Conservation (phyloP, 2,113 vertebrate genomes). For the Campylomormyrus tamandua region DNA sequence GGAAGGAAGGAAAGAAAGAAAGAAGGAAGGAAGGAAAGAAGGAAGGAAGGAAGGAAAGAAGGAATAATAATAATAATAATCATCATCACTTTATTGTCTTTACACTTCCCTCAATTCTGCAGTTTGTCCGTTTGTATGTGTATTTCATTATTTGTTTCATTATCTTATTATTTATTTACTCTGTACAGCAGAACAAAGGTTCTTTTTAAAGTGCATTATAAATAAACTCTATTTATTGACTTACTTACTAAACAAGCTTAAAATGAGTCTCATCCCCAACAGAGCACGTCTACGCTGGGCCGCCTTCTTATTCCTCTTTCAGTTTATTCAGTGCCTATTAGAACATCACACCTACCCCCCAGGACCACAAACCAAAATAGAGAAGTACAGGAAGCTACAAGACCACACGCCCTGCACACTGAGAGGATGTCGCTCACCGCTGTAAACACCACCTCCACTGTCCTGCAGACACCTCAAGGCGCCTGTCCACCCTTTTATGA, state of each 20-base stretch:
- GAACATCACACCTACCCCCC: neutral
- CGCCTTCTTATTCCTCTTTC: neutral
- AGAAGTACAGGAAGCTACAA: neutral
- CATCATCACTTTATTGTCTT: no score
- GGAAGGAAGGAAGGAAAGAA: no score
- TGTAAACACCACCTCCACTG: neutral
- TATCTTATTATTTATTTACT: neutral
- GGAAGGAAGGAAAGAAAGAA: neutral
- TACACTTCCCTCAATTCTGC: neutral
- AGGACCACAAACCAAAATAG: neutral
- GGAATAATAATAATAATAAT: no score
- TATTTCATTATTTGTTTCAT: neutral
- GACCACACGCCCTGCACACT: neutral
- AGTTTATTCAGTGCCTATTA: neutral
- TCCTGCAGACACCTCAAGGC: neutral
- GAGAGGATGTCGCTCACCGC: neutral
- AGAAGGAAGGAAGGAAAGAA: no score
- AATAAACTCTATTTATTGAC: neutral
- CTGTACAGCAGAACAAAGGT: neutral
- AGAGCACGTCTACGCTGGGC: no score
- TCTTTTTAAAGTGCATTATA: neutral
- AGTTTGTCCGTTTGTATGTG: neutral
- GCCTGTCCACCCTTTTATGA: neutral
- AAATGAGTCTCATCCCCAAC: neutral
- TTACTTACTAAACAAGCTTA: neutral